phyloP scores from a whole-genome alignment of 2,888 invertebrate genomes.

The Pristionchus fissidentatus region DNA sequence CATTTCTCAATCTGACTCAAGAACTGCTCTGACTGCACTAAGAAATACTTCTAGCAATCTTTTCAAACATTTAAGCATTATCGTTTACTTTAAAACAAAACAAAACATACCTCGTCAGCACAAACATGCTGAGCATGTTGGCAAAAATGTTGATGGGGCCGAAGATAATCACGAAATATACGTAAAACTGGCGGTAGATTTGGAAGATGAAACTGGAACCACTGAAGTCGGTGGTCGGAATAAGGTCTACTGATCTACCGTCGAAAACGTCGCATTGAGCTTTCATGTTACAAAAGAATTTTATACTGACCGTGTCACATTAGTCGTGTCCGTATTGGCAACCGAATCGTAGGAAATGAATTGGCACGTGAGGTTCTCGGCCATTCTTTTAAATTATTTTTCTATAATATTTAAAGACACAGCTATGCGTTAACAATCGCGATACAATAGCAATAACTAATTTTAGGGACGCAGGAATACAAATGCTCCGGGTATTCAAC shows the following conservation, averaged over 20 bases:
- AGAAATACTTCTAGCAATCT: too few relatives aligned
- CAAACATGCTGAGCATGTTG: constrained; percentile 12
- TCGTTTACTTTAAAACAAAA: background rate
- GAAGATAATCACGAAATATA: constrained; percentile 2
- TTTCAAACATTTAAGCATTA: too few relatives aligned
- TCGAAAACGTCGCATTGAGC: too few relatives aligned
- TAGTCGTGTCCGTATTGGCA: background rate
- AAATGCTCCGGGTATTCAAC: too few relatives aligned
- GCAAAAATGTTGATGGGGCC: constrained; percentile 1
- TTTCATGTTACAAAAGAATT: background rate
- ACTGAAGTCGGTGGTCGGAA: background rate
- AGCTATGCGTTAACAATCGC: too few relatives aligned
- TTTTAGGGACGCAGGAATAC: too few relatives aligned
- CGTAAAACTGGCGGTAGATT: constrained; percentile 28
- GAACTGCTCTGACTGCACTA: too few relatives aligned
- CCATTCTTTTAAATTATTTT: too few relatives aligned
- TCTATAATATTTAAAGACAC: too few relatives aligned
- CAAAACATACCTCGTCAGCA: background rate
- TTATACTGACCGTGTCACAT: background rate
- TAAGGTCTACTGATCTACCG: too few relatives aligned
- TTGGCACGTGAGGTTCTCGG: constrained; percentile 13
- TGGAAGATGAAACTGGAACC: constrained; percentile 33
- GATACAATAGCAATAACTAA: too few relatives aligned
- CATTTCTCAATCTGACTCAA: background rate
- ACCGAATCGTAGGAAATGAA: background rate